Evolutionary conservation across 2,888 invertebrate genomes (phyloP).

Genomic region (Torymus texanus): DNA sequence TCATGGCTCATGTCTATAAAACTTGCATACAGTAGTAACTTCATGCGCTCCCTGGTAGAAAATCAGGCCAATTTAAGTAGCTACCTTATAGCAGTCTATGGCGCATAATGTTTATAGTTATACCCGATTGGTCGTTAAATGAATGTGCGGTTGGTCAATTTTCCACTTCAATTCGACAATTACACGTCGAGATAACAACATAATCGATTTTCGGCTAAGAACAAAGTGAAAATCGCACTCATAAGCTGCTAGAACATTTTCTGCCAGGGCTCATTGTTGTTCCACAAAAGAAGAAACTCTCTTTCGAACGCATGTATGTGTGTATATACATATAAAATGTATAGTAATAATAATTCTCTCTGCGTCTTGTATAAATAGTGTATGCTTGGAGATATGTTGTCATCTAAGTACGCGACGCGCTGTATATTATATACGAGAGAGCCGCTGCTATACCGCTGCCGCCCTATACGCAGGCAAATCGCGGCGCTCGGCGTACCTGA

Average conservation of each 20-base stretch:
- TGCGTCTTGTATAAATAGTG: conserved; percentile 12
- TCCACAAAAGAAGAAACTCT: background rate
- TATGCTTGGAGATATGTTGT: conserved; percentile 19
- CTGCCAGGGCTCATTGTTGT: conserved; percentile 7
- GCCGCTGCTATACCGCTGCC: background rate
- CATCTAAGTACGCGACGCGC: background rate
- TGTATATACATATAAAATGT: background rate
- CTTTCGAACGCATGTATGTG: background rate
- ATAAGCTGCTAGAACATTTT: conserved; percentile 15
- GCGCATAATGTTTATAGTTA: background rate
- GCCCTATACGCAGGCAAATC: too few relatives aligned
- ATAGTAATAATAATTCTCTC: conserved; percentile 11
- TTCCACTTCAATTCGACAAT: background rate
- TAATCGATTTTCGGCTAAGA: background rate
- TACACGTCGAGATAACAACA: too few relatives aligned
- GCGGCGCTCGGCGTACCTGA: conserved; percentile 72
- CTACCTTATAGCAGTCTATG: conserved; percentile 11
- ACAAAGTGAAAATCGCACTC: background rate
- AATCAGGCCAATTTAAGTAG: conserved; percentile 11
- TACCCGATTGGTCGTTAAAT: background rate
- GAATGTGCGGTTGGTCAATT: background rate
- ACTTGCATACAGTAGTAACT: conserved; percentile 43
- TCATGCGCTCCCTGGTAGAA: conserved; percentile 45
- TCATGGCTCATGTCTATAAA: conserved; percentile 49
- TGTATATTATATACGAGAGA: background rate